Evolutionary conservation across 1,140 invertebrate species (phyloP), one percentile per base, ranked within the genome.

Genomic region (Lepidotrigona ventralis): DNA sequence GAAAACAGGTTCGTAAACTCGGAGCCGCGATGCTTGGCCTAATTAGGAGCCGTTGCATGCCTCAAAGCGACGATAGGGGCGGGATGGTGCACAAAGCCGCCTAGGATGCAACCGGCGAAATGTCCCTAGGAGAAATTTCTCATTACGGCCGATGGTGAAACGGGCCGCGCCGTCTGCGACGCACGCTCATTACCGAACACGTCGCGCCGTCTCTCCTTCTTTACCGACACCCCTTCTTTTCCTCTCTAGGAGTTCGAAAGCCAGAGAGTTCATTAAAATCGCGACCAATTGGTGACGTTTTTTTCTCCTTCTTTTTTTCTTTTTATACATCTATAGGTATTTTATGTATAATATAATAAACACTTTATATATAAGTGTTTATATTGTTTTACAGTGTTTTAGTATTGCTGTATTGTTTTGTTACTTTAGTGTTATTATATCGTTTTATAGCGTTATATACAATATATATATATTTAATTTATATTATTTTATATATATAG

Each of bases 91-190:
- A 81, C 71, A 81, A 75, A 75, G 60, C 71, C 63, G 51, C 2
- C 63, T 58, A 76, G 72, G 63, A 81, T 76, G 72, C 80, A 17
- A 1, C 33, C n/a, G 33, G 29, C 53, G 26, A 76, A 75, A 81
- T 81, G 53, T 81, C 80, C 72, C 80, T 81, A 81, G 80, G 80
- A 75, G 63, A 64, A 68, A 76, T 81, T 76, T 74, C 71, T 81
- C 72, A 81, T 81, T 81, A 81, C 80, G 51, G 12, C 8, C 39
- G 39, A 39, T 39, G 39, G 0, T 56, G 79, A 17, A 26, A 29
- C n/a, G n/a, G 66, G 46, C 33, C 5, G 23, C 56, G 64, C n/a
- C n/a, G 3, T n/a, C 12, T 46, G 1, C 58, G 19, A 80, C 56
- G 69, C 71, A 53, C n/a, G 39, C 53, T 81, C 72, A 51, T 81